Base-by-base conservation (phyloP, 2,113 vertebrate genomes). In the Chauna torquata region DNA sequence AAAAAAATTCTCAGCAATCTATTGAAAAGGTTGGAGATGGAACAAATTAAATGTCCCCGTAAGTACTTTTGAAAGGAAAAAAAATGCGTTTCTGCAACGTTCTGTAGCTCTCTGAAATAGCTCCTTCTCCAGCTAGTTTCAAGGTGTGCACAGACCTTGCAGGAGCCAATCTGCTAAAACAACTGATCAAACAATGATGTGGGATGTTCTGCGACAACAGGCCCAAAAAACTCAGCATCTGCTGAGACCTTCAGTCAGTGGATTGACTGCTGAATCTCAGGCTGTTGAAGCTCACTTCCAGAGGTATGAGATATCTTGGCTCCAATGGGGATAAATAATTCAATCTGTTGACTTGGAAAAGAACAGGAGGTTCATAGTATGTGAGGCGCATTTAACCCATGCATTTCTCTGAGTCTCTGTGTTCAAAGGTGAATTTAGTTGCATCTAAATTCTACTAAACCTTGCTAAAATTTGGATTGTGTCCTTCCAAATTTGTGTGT, bases 151-250 rank as follows among this genome's bases (percentile, higher is more conserved):
- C 66, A 90, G 54, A 70, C 32, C 1, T 4, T 28, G 49, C 11
- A 50, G 92, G 81, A 91, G 78, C 11, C 44, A 79, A 13, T 40
- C 30, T 87, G 36, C 66, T 82, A 28, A 64, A 95, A 38, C 25
- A 42, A 24, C 22, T 11, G 22, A 1, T 52, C 11, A 4, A 4
- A 20, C 69, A 79, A 40, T 1, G 6, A 40, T 1, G 6, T 1
- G 3, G 54, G 70, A 28, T 23, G 6, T 83, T 78, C 22, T 54
- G 32, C 54, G 64, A 81, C 9, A 90, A 62, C 16, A 14, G 2
- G 2, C 36, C 68, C 44, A 27, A n/a, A 61, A 65, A 78, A 34
- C 25, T 82, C 44, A 3, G 57, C 44, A 61, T 45, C 57, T 76
- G 23, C 57, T 61, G 52, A 76, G 78, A 61, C 57, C 54, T 69